Conservation (phyloP, 2,888 invertebrate species). For the Augochlorella aurata region DNA sequence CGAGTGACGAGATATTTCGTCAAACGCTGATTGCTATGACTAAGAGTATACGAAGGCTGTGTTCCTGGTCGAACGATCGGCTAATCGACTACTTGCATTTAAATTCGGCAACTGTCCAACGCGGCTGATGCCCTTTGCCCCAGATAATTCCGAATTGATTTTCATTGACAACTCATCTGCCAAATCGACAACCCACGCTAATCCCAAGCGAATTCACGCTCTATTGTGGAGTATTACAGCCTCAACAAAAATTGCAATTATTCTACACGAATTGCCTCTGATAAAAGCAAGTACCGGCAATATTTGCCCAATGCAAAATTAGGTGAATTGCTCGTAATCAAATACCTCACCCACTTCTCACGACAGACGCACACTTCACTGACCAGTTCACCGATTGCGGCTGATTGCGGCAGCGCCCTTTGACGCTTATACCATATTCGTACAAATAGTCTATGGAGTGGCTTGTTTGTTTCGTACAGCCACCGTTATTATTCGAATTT, state of each 20-base stretch:
- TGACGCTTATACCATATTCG: slow-evolving; percentile 70
- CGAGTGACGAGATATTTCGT: slow-evolving; percentile 41
- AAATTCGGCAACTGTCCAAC: slow-evolving; percentile 77
- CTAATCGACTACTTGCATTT: slow-evolving; percentile 67
- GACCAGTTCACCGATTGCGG: slow-evolving; percentile 67
- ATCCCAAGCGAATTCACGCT: slow-evolving; percentile 16
- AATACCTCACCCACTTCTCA: slow-evolving; percentile 73
- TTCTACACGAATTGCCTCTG: slow-evolving; percentile 17
- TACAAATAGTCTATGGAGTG: slow-evolving; percentile 48
- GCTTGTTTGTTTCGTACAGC: neutral
- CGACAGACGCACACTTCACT: slow-evolving; percentile 71
- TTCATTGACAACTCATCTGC: slow-evolving; percentile 78
- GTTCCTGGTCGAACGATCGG: slow-evolving; percentile 60
- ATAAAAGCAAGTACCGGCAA: neutral
- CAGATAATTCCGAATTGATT: slow-evolving; percentile 77
- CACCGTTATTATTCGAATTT: neutral
- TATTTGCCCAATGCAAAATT: slow-evolving; percentile 19
- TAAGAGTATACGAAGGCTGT: slow-evolving; percentile 29
- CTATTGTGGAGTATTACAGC: neutral
- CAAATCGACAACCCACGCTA: slow-evolving; percentile 67
- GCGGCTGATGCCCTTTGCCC: slow-evolving; percentile 79
- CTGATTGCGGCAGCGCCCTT: slow-evolving; percentile 79
- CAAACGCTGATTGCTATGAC: slow-evolving; percentile 34
- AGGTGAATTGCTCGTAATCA: slow-evolving; percentile 40
- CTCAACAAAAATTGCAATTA: slow-evolving; percentile 29